Evolutionary conservation across 2,113 vertebrate genomes (phyloP), one percentile per base, ranked within the genome.

Genomic region (Oxyruncus cristatus): DNA sequence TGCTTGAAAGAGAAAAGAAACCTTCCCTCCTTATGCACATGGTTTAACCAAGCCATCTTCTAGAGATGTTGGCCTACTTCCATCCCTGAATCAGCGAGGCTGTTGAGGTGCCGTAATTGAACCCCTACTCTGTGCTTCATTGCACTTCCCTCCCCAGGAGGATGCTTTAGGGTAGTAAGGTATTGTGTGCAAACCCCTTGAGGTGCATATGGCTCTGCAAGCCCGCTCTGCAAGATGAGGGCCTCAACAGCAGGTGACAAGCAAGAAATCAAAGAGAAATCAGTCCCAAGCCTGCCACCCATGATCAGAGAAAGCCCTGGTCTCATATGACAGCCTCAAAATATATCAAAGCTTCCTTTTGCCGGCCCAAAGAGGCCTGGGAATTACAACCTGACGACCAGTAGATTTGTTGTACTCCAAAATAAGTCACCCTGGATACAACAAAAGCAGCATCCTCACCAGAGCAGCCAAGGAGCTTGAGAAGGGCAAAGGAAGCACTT

Each of bases 51-150:
- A 74, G 14, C 10, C 17, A 1, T 18, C 35, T 61, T 52, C 39
- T 59, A 33, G 56, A 85, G 22, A 42, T 30, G 11, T 19, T 28
- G 44, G n/a, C 24, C 66, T 65, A 1, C 24, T 65, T 49, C 33
- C 1, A 3, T 23, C 59, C 27, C 30, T 50, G 8, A 21, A 30
- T 50, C 3, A 8, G 37, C 0, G 0, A 56, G 12, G 12, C 11
- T 81, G n/a, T 33, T 30, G 35, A 66, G 55, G 9, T 74, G 22
- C 26, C 4, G 1, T 41, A 13, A 24, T 0, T 68, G 55, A 67
- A 81, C 24, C 6, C 11, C 26, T 7, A 16, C 8, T n/a, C 27
- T 16, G 21, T 5, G 2, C 16, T 68, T 66, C 59, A 49, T 2
- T 46, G 37, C 3, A 5, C 17, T 81, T 61, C 44, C 14, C 30